Evolutionary conservation across 2,888 invertebrate species (phyloP).

Genomic region (Ommatoiulus sabulosus): DNA sequence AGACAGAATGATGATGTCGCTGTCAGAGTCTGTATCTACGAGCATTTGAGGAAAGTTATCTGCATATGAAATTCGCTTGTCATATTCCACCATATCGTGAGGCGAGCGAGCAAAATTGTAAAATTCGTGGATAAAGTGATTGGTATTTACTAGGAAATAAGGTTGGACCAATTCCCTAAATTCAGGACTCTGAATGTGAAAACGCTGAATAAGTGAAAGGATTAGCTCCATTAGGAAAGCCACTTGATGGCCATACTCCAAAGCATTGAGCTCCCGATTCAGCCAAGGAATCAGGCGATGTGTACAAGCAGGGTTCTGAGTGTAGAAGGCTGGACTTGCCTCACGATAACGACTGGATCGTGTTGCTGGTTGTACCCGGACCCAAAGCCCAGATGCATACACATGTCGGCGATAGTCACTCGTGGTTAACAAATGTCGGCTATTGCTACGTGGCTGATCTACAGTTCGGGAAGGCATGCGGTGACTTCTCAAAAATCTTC

Average conservation of each 20-base stretch:
- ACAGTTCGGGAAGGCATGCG: slow-evolving; percentile 59
- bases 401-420: slow-evolving; percentile 76
- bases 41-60: not conserved
- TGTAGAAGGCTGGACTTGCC: slow-evolving; percentile 72
- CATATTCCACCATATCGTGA: slow-evolving; percentile 82
- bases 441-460: slow-evolving; percentile 22
- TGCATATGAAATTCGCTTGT: slow-evolving; percentile 66
- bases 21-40: slow-evolving; percentile 43
- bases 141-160: slow-evolving; percentile 78
- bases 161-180: slow-evolving; percentile 79
- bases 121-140: slow-evolving; percentile 91
- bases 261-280: slow-evolving; percentile 83
- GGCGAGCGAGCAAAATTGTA: slow-evolving; percentile 87
- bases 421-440: slow-evolving; percentile 64
- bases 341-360: slow-evolving; percentile 73
- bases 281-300: slow-evolving; percentile 90
- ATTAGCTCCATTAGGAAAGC: slow-evolving; percentile 77
- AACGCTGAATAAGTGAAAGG: slow-evolving; percentile 76
- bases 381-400: slow-evolving; percentile 82
- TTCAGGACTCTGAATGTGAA: slow-evolving; percentile 69
- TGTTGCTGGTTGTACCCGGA: slow-evolving; percentile 76
- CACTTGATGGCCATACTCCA: slow-evolving; percentile 70
- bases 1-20: slow-evolving; percentile 54
- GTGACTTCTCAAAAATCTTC: not conserved
- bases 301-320: slow-evolving; percentile 79